A percentile compares a stretch with the other conserved stretches of the same genome.
Conservation (phyloP, 2,888 invertebrate genomes). For the Tetragonula carbonaria region DNA sequence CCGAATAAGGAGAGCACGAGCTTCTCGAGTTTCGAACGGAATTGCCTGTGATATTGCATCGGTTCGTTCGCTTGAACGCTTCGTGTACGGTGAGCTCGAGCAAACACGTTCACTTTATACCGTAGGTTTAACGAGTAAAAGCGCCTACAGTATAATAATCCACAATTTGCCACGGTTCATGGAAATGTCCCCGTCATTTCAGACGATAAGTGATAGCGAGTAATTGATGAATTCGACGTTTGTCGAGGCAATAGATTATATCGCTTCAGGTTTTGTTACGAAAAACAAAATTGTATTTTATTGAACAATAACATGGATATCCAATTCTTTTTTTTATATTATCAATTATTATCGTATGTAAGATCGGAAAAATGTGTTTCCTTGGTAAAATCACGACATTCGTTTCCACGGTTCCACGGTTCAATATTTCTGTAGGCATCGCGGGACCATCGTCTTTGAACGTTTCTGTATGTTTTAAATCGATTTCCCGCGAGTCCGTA, state of each 20-base stretch:
- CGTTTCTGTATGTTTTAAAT: constrained; percentile 30
- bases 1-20: constrained; percentile 68
- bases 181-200: constrained; percentile 11
- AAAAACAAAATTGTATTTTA: neutral
- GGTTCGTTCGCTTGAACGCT: constrained; percentile 32
- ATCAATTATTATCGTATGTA: neutral
- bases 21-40: constrained; percentile 53
- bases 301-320: neutral
- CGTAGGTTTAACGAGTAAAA: constrained; percentile 43
- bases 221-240: neutral
- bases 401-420: neutral
- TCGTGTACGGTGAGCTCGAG: constrained; percentile 25
- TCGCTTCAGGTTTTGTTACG: neutral
- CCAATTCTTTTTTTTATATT: neutral
- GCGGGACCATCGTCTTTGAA: constrained; percentile 1
- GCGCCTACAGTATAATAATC: constrained; percentile 14
- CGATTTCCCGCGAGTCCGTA: constrained; percentile 34
- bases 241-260: neutral
- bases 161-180: constrained; percentile 5
- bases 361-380: neutral
- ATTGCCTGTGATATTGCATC: constrained; percentile 40
- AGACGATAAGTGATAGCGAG: neutral
- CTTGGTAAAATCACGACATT: neutral
- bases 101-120: constrained; percentile 44
- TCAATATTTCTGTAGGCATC: neutral